These are phyloP conservation scores for Parelbella ahira DNA, from an alignment of 2,888 invertebrate species.

Conservation along the genomic window DNA sequence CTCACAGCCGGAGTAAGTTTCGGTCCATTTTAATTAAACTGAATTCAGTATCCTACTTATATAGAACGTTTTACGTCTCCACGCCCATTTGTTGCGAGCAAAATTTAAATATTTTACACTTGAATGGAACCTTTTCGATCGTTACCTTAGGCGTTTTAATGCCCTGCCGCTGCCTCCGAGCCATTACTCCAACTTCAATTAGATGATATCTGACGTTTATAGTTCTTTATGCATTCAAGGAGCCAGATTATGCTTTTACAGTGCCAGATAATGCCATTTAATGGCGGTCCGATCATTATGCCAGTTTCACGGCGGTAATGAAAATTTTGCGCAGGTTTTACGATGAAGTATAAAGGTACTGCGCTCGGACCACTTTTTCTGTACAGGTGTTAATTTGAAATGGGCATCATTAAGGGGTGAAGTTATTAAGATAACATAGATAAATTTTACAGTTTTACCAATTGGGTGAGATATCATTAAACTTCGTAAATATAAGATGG, in stretches of 20 bases:
- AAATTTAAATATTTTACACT: slow-evolving; percentile 73
- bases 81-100: slow-evolving; percentile 51
- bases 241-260: slow-evolving; percentile 69
- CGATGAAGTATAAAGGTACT: slow-evolving; percentile 44
- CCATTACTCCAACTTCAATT: slow-evolving; percentile 71
- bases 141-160: slow-evolving; percentile 70
- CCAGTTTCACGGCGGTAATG: slow-evolving; percentile 61
- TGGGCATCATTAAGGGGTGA: too few species aligned
- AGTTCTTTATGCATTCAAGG: slow-evolving; percentile 76
- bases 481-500: too few species aligned
- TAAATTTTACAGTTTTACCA: too few species aligned
- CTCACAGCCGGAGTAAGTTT: slow-evolving; percentile 34
- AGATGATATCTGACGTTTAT: slow-evolving; percentile 78
- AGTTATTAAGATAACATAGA: too few species aligned
- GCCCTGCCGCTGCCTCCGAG: slow-evolving; percentile 40
- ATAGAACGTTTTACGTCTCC: slow-evolving; percentile 38
- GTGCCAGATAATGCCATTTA: slow-evolving; percentile 69
- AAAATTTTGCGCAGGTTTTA: slow-evolving; percentile 69
- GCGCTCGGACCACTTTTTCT: slow-evolving; percentile 34
- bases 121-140: slow-evolving; percentile 56
- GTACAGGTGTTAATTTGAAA: slow-evolving; percentile 41
- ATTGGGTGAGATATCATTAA: too few species aligned
- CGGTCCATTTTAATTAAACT: slow-evolving; percentile 58
- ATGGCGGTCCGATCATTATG: slow-evolving; percentile 70
- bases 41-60: slow-evolving; percentile 37